Conservation (phyloP, 2,113 vertebrate species). For the Otus sunia region DNA sequence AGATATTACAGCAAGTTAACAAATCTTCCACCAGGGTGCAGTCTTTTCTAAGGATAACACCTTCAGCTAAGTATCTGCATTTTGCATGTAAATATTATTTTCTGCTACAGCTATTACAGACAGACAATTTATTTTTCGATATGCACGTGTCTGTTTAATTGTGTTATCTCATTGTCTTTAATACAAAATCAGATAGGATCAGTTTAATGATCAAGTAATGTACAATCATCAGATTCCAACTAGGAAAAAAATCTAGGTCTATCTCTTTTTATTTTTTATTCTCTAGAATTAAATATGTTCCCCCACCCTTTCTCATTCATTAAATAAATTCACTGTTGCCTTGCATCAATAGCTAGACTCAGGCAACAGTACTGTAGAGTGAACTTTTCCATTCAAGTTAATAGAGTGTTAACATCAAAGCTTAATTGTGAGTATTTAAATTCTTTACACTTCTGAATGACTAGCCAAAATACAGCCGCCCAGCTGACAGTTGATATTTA, state of each 20-base stretch:
- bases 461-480: background rate
- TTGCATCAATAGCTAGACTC: background rate
- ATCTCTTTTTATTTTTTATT: background rate
- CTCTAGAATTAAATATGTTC: background rate
- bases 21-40: conserved; percentile 71
- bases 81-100: background rate
- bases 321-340: background rate
- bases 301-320: background rate
- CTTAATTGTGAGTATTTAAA: conserved; percentile 6
- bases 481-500: background rate
- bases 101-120: background rate
- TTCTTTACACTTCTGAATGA: background rate
- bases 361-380: background rate
- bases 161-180: background rate
- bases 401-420: background rate
- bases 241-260: background rate
- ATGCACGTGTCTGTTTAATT: background rate
- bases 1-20: conserved; percentile 6
- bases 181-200: background rate
- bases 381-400: background rate
- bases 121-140: background rate
- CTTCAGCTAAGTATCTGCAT: background rate
- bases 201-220: background rate
- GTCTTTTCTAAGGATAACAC: conserved; percentile 53
- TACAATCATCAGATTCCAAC: background rate